Base-by-base conservation (phyloP, 2,113 vertebrate species). In the Cryptotis parvus region DNA sequence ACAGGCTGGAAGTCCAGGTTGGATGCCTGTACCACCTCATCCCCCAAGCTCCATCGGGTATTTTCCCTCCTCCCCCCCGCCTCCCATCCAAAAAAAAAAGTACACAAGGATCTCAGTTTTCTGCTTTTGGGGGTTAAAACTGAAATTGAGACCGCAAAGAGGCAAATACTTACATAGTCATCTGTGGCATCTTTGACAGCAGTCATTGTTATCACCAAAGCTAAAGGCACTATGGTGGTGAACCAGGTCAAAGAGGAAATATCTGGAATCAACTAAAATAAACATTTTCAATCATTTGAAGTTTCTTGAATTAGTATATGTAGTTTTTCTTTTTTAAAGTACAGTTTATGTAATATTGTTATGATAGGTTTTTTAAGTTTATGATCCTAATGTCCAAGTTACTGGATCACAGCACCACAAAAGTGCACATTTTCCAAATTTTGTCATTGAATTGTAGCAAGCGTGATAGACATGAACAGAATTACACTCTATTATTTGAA, bases 221-320 rank as follows among this genome's bases (percentile, higher is more conserved):
- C 99, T 98, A 99, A 98, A 99, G 99, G 99, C 99, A 99, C 99
- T 1, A 99, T 99, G 98, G 99, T 99, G 96, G 99, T 99, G 98
- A 99, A 99, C 99, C 99, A 99, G 92, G 99, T 99, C 55, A 99
- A 98, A 0, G 99, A 99, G 12, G 99, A 99, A 95, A 99, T 99
- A 98, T 99, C 99, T 22, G 99, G 99, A 97, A 99, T 99, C 98
- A 99, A 96, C 99, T 99, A 76, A 85, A 97, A 96, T 9, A 87
- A 79, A 68, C 18, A 92, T 94, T 88, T 27, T 16, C 82, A 86
- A 43, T 35, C 26, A 15, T 75, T 93, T 65, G 79, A 16, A 3
- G 11, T 1, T 79, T 89, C 89, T 55, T 73, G 68, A 78, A 33
- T 92, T 55, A 37, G 18, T 69, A 93, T 92, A 72, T 27, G 14